A percentile compares a stretch with the other conserved stretches of the same genome.
These are phyloP conservation scores for Syngnathus floridae DNA, from an alignment of 2,113 vertebrate species.

Conservation along the genomic window DNA sequence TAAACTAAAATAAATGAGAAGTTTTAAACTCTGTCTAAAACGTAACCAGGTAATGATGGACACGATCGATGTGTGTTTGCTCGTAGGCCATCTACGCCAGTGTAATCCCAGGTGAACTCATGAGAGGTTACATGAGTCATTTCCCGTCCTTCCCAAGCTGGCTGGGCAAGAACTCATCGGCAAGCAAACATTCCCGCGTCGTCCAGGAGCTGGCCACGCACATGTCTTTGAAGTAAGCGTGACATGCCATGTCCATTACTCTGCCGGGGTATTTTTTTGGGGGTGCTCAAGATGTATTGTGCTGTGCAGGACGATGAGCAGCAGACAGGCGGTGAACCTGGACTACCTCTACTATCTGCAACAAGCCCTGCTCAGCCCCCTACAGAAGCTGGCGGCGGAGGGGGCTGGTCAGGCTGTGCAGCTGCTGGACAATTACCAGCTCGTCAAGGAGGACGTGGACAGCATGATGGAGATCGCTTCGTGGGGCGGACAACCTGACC, in stretches of 20 bases:
- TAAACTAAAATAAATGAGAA: too few species aligned
- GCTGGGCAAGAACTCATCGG: constrained; percentile 88
- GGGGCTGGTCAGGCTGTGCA: constrained; percentile 76
- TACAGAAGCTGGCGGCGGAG: constrained; percentile 73
- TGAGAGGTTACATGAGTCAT: constrained; percentile 90
- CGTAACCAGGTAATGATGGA: neutral
- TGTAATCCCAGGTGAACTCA: constrained; percentile 91
- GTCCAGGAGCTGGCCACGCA: constrained; percentile 87
- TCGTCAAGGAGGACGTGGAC: constrained; percentile 90
- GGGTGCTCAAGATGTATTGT: neutral
- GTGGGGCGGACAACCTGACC: constrained; percentile 83
- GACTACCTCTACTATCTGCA: constrained; percentile 83
- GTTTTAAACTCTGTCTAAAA: too few species aligned
- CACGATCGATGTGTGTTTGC: neutral
- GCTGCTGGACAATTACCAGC: constrained; percentile 85
- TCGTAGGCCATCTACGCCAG: constrained; percentile 90
- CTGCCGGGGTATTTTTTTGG: neutral
- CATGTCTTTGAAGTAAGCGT: constrained; percentile 85
- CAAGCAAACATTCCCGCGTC: constrained; percentile 81
- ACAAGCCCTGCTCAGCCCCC: constrained; percentile 77
- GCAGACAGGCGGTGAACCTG: constrained; percentile 83
- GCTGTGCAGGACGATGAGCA: constrained; percentile 76
- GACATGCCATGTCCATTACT: neutral
- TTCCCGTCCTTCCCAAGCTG: constrained; percentile 93
- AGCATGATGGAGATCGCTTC: constrained; percentile 88